A percentile compares a stretch with the other conserved stretches of the same genome.
phyloP scores from a whole-genome alignment of 2,113 vertebrate genomes.

The Callipepla squamata region DNA sequence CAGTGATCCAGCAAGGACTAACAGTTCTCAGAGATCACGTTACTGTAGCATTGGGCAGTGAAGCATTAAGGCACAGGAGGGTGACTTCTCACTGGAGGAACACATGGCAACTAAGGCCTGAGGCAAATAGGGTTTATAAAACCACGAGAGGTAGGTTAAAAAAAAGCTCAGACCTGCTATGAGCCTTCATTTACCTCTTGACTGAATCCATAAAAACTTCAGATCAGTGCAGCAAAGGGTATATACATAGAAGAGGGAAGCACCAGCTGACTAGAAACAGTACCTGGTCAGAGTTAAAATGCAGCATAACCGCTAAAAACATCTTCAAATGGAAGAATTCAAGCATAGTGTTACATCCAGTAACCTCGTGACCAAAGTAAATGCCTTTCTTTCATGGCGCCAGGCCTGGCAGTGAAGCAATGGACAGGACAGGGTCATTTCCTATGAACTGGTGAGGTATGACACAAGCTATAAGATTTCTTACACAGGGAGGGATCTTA shows the following conservation, averaged over 20 bases:
- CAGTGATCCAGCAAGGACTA: not conserved
- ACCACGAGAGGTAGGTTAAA: slow-evolving; percentile 49
- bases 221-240: slow-evolving; percentile 49
- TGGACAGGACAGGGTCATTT: not conserved
- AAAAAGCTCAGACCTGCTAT: slow-evolving; percentile 29
- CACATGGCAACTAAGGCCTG: not conserved
- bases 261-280: not conserved
- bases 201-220: slow-evolving; percentile 4
- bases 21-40: not conserved
- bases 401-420: not conserved
- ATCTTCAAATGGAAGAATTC: slow-evolving; percentile 30
- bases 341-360: slow-evolving; percentile 58
- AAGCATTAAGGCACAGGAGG: slow-evolving; percentile 43
- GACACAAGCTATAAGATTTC: not conserved
- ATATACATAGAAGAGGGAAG: not conserved
- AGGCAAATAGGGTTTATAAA: slow-evolving; percentile 23
- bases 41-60: not conserved
- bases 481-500: not conserved
- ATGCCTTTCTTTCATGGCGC: not conserved
- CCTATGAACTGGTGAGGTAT: not conserved
- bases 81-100: not conserved
- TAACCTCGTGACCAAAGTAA: slow-evolving; percentile 17
- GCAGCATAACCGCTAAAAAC: not conserved
- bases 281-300: not conserved
- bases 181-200: slow-evolving; percentile 58